Base-by-base conservation (phyloP, 1,140 invertebrate species). In the Lucilia sericata region DNA sequence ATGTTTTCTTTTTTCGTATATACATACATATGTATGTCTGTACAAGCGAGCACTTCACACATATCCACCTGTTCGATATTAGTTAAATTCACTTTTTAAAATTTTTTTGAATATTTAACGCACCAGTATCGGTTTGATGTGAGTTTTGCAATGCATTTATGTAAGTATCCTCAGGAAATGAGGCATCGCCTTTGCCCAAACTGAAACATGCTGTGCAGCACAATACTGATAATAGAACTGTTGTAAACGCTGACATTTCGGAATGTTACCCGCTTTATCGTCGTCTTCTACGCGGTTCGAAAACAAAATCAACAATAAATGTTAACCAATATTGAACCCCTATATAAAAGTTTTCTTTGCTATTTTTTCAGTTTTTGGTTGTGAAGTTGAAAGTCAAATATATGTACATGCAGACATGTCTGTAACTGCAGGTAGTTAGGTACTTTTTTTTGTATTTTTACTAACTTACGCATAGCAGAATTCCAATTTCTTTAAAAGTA, bases 81-180 rank as follows among this genome's bases (percentile, higher is more conserved):
- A 55, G 14, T 82, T 82, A 36, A 47, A 8, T 82, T 21, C 51
- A 34, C 80, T 13, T 25, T 19, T 30, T 30, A 30, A 30, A 2
- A 25, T 17, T 60, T 60, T 5, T 82, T 60, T 10, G 5, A 25
- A 34, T 60, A 82, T 60, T 5, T n/a, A 25, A 82, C 81, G 19
- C 82, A 83, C 65, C 74, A 55, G 10, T 60, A 84, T 84, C 74
- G 13, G 21, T 75, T 74, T 49, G 36, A 84, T 84, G 83, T 2
- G 83, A 84, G 14, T 49, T 84, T 76, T 84, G 83, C 42, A 84
- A 65, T 55, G 83, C 83, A 60, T 84, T 84, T 74, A 84, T 74
- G 17, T 84, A 84, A 13, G 83, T 74, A 55, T 84, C 83, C 74
- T 84, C 25, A 47, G 75, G 75, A 78, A 47, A 78, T 21, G 75